A percentile compares a stretch with the other conserved stretches of the same genome.
These are phyloP conservation scores for Rotaria magnacalcarata DNA, from an alignment of 2,888 invertebrate species.

Conservation along the genomic window DNA sequence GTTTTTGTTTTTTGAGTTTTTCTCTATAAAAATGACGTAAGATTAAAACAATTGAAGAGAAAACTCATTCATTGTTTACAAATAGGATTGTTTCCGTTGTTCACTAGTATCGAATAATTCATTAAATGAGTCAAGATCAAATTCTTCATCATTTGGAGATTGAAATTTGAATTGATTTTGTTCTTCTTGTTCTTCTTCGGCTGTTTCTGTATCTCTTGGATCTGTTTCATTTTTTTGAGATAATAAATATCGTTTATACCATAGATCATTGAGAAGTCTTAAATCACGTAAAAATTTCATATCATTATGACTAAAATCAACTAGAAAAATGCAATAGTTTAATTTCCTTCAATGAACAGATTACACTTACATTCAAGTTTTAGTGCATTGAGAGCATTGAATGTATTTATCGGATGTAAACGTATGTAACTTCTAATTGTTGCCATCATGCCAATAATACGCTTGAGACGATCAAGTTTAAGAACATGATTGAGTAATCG, in stretches of 20 bases:
- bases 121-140: neutral
- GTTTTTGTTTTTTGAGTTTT: neutral
- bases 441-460: neutral
- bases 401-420: constrained; percentile 20
- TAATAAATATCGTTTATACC: neutral
- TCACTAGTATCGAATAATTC: neutral
- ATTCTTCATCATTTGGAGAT: neutral
- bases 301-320: neutral
- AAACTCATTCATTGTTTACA: neutral
- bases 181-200: neutral
- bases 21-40: neutral
- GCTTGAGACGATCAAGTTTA: constrained; percentile 7
- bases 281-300: constrained; percentile 8
- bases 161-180: neutral
- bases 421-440: neutral
- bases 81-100: neutral
- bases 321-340: neutral
- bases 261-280: neutral
- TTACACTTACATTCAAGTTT: neutral
- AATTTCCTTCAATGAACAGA: too few species aligned
- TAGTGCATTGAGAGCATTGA: neutral
- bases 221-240: neutral
- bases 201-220: neutral
- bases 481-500: neutral
- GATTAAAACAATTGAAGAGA: too few species aligned